These are phyloP conservation scores for Muricea muricata DNA, from an alignment of 92 coral and sea anemone genomes.

Conservation along the genomic window DNA sequence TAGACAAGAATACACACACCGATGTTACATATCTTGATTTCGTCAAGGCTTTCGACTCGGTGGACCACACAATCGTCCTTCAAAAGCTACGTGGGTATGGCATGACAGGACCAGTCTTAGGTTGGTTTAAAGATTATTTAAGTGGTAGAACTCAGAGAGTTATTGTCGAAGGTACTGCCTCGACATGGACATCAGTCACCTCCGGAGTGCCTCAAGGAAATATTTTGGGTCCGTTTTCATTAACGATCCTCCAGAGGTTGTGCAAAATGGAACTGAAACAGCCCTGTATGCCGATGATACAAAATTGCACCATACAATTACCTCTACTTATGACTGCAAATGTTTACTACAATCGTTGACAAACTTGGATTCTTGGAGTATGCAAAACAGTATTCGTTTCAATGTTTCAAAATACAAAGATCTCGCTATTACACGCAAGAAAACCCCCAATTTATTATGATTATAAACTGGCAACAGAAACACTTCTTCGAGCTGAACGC, in stretches of 20 bases:
- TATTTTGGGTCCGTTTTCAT: background rate
- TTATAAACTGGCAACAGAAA: background rate
- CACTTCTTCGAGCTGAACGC: background rate
- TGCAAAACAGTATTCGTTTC: conserved; percentile 36
- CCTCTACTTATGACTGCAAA: background rate
- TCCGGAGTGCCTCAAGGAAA: conserved; percentile 8
- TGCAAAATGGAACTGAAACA: background rate
- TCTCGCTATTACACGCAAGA: background rate
- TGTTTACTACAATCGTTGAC: conserved; percentile 37
- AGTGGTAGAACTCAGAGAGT: conserved; percentile 14
- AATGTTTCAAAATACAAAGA: conserved; percentile 19
- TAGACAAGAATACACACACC: background rate
- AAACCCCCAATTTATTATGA: background rate
- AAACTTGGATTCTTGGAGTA: conserved; percentile 38
- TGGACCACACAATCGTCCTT: background rate
- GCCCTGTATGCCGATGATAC: background rate
- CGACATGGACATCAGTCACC: conserved; percentile 2
- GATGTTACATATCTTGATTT: background rate
- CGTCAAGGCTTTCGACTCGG: conserved; percentile 20
- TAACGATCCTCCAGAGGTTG: background rate
- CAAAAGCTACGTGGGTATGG: background rate
- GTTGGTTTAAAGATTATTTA: background rate
- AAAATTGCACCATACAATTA: background rate
- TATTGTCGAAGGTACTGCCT: background rate
- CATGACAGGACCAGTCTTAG: background rate